Evolutionary conservation across 53 echinoderm and acorn worm species (phyloP), one percentile per base, ranked within the genome.

Genomic region (Arbacia lixula): DNA sequence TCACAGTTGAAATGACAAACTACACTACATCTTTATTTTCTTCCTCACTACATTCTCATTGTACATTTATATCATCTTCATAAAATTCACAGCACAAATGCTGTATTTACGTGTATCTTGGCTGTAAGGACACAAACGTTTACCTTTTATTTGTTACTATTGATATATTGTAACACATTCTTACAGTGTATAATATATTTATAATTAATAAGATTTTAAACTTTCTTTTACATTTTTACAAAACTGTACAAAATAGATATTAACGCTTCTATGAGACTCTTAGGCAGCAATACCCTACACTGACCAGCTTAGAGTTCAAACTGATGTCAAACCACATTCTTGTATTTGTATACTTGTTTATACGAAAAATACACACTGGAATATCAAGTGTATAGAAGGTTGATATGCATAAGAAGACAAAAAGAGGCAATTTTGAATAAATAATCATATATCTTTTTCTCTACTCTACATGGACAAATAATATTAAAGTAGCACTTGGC

Each of bases 181-280:
- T 32, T 20, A 26, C 6, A 10, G 46, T 71, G n/a, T n/a, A n/a
- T n/a, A 71, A 74, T 74, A 74, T 42, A 74, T 74, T 74, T 74
- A 74, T 74, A 51, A n/a, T n/a, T n/a, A n/a, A n/a, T n/a, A n/a
- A n/a, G n/a, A n/a, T n/a, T n/a, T 33, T 31, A 52, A 74, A 3
- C 34, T 74, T 74, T 74, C 17, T 73, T 77, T 77, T 77, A 77
- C 77, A 77, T 38, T 41, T 77, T 77, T 77, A 77, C 77, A 77
- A 57, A 58, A 77, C 77, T 77, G 58, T 77, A 77, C 77, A 77
- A 77, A 77, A 77, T 77, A 77, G 37, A 77, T 74, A 53, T 50
- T 51, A 50, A 51, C 21, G 42, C 52, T 57, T 74, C 53, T n/a
- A 74, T 72, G 8, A 46, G 8, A n/a, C n/a, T n/a, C n/a, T n/a